These are phyloP conservation scores for Daubentonia madagascariensis DNA, from an alignment of 2,113 vertebrate genomes.

Conservation along the genomic window DNA sequence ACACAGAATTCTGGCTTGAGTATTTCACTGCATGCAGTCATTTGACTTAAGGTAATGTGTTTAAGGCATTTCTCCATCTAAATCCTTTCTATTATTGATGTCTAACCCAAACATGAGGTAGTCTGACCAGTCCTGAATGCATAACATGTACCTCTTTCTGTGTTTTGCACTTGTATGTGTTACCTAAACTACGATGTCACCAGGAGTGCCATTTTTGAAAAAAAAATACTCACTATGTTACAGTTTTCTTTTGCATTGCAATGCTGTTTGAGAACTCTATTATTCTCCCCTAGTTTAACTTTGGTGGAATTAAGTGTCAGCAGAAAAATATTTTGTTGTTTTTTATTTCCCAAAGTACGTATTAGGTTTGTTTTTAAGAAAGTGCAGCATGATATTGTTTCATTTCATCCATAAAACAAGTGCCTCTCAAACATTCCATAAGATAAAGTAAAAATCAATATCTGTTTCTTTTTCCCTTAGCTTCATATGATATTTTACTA, in stretches of 20 bases:
- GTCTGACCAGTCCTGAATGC: not conserved
- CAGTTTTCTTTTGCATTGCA: conserved; percentile 13
- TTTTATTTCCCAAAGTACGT: conserved; percentile 74
- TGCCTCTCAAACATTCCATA: conserved; percentile 43
- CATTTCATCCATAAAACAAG: conserved; percentile 64
- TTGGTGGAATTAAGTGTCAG: conserved; percentile 63
- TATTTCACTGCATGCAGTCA: not conserved
- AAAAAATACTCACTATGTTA: not conserved
- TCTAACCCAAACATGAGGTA: not conserved
- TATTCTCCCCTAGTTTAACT: conserved; percentile 61
- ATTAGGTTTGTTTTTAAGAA: conserved; percentile 68
- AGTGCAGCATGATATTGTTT: conserved; percentile 52
- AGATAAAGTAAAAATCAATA: conserved; percentile 44
- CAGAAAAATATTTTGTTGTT: conserved; percentile 64
- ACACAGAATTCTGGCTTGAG: not conserved
- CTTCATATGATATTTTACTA: not conserved
- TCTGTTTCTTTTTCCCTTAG: not conserved
- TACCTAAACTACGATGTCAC: not conserved
- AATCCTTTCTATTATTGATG: not conserved
- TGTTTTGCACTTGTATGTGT: not conserved
- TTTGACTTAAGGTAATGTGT: not conserved
- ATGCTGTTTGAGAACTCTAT: conserved; percentile 40
- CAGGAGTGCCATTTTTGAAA: not conserved
- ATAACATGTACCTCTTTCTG: not conserved
- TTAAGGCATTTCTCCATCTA: not conserved